Percentiles rank a stretch among this genome's conserved stretches.
Conservation (phyloP, 2,797 vertebrate genomes). For the Oceanodroma leucorhoa region DNA sequence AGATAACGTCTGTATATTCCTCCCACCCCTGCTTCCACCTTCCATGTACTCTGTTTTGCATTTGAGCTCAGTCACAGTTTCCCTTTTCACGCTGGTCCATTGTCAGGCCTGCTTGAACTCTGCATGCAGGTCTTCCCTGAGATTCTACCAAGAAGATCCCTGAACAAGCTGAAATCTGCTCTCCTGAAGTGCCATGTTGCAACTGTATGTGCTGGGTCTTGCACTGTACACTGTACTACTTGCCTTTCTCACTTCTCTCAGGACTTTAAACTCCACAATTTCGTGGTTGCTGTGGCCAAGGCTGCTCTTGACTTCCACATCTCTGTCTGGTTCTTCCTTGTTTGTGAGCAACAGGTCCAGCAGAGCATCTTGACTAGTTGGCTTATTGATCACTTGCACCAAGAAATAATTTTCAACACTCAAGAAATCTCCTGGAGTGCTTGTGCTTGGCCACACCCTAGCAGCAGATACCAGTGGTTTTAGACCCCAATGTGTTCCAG, state of each 20-base stretch:
- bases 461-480: background rate
- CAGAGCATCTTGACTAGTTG: background rate
- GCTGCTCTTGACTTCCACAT: background rate
- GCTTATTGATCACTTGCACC: background rate
- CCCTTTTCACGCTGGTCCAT: background rate
- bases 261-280: background rate
- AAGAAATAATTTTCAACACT: background rate
- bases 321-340: background rate
- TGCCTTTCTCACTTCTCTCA: background rate
- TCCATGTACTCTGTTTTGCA: background rate
- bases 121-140: background rate
- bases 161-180: background rate
- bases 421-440: background rate
- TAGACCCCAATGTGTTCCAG: background rate
- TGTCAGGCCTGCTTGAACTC: background rate
- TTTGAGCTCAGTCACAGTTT: background rate
- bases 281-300: background rate
- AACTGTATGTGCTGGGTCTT: background rate
- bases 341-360: background rate
- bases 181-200: background rate
- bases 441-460: background rate
- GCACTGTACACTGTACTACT: background rate
- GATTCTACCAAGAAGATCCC: background rate
- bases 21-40: background rate
- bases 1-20: background rate